Conservation (phyloP, 2,797 vertebrate species). For the Acanthurus leucopareius region DNA sequence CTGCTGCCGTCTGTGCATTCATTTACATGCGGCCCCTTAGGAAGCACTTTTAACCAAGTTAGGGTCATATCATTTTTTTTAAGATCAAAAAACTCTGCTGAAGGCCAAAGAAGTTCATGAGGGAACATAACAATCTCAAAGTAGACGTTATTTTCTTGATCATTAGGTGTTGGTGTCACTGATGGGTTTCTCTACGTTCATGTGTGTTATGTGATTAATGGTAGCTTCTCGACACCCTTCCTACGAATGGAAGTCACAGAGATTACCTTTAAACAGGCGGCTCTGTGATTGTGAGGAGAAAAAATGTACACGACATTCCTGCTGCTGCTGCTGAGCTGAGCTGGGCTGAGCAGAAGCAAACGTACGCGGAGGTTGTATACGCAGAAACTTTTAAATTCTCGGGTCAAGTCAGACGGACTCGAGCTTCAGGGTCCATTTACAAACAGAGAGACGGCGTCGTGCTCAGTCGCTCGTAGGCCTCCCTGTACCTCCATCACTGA, state of each 20-base stretch:
- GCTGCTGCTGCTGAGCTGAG: slow-evolving; percentile 53
- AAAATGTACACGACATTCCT: slow-evolving; percentile 49
- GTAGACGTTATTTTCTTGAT: slow-evolving; percentile 53
- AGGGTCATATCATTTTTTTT: slow-evolving; percentile 58
- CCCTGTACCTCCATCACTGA: slow-evolving; percentile 31
- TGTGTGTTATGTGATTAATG: slow-evolving; percentile 55
- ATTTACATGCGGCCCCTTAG: slow-evolving; percentile 70
- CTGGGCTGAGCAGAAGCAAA: slow-evolving; percentile 51
- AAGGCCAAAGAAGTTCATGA: slow-evolving; percentile 74
- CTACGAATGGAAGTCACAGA: slow-evolving; percentile 49
- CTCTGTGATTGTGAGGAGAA: slow-evolving; percentile 23
- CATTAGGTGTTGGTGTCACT: slow-evolving; percentile 37
- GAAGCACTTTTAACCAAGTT: slow-evolving; percentile 69
- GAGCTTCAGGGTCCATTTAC: slow-evolving; percentile 37
- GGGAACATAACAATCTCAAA: slow-evolving; percentile 44
- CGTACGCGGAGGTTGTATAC: slow-evolving; percentile 6
- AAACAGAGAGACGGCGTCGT: slow-evolving; percentile 50
- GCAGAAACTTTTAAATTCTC: slow-evolving; percentile 22
- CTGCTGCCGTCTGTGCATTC: slow-evolving; percentile 38
- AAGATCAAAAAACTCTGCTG: slow-evolving; percentile 68
- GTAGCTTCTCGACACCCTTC: slow-evolving; percentile 59
- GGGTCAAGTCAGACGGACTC: slow-evolving; percentile 22
- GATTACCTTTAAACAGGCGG: slow-evolving; percentile 25
- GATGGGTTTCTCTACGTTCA: slow-evolving; percentile 43
- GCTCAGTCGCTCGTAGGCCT: slow-evolving; percentile 15